phyloP scores from a whole-genome alignment of 1,140 invertebrate genomes.

The Diabrotica virgifera region DNA sequence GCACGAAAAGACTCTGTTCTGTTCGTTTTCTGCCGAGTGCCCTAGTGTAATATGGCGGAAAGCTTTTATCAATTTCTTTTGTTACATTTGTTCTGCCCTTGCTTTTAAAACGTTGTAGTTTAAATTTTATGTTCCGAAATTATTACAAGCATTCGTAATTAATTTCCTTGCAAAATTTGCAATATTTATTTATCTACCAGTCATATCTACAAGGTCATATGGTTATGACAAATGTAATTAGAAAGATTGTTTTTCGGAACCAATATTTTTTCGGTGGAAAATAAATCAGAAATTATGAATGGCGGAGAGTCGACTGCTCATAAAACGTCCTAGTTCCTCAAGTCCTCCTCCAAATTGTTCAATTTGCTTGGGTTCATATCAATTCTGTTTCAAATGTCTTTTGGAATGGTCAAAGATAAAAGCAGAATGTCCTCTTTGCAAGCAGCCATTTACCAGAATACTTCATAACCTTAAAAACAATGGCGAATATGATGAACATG shows the following conservation, averaged over 20 bases:
- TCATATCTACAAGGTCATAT: background rate
- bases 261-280: background rate
- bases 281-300: constrained; percentile 19
- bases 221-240: background rate
- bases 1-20: too few relatives aligned
- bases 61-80: too few relatives aligned
- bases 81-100: too few relatives aligned
- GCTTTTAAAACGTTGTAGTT: too few relatives aligned
- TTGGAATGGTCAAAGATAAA: constrained; percentile 95
- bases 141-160: too few relatives aligned
- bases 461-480: constrained; percentile 88
- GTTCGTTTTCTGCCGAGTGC: too few relatives aligned
- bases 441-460: constrained; percentile 85
- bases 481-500: constrained; percentile 84
- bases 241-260: background rate
- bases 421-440: constrained; percentile 91
- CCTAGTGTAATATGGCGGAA: too few relatives aligned
- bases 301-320: constrained; percentile 34
- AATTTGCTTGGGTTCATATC: constrained; percentile 85
- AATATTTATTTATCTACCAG: too few relatives aligned
- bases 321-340: constrained; percentile 45
- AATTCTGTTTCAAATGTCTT: constrained; percentile 91
- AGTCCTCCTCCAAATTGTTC: constrained; percentile 84
- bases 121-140: too few relatives aligned
- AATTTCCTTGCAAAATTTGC: too few relatives aligned